These are phyloP conservation scores for Cylas formicarius DNA, from an alignment of 1,140 invertebrate species.

Conservation along the genomic window DNA sequence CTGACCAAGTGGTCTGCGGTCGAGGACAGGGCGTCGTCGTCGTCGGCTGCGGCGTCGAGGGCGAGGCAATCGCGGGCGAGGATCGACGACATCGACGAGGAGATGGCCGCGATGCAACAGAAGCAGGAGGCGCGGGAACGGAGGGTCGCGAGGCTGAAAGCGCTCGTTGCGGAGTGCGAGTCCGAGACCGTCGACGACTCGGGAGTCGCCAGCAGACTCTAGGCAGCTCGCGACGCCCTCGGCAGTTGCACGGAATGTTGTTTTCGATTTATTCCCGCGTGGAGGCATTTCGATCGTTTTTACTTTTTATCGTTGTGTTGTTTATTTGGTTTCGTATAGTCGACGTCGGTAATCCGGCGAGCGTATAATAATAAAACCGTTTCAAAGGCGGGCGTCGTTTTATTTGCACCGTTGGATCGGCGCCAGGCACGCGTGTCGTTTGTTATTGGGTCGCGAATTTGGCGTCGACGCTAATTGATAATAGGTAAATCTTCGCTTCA, in stretches of 20 bases:
- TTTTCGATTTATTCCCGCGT: too few relatives aligned
- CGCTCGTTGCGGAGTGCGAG: slow-evolving; percentile 48
- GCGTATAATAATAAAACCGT: too few relatives aligned
- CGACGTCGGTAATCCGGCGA: too few relatives aligned
- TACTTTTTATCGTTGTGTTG: background rate
- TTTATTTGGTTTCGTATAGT: too few relatives aligned
- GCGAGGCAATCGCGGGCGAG: slow-evolving; percentile 45
- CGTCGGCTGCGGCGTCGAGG: slow-evolving; percentile 31
- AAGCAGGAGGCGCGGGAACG: slow-evolving; percentile 48
- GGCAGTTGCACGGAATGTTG: too few relatives aligned
- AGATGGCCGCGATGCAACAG: slow-evolving; percentile 51
- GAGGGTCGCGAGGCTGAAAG: slow-evolving; percentile 48
- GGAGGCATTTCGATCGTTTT: background rate
- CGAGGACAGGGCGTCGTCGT: slow-evolving; percentile 41
- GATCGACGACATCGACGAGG: slow-evolving; percentile 52
- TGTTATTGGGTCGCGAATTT: too few relatives aligned
- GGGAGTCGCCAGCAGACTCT: slow-evolving; percentile 6
- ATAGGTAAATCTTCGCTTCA: too few relatives aligned
- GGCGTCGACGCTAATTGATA: too few relatives aligned
- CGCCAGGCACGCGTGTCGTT: too few relatives aligned
- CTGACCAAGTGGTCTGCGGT: slow-evolving; percentile 51
- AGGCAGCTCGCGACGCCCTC: too few relatives aligned
- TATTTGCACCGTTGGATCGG: too few relatives aligned
- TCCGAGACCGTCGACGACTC: slow-evolving; percentile 23
- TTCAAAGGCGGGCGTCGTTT: too few relatives aligned